Percentiles rank a stretch among this genome's conserved stretches.
Evolutionary conservation across 2,113 vertebrate genomes (phyloP).

Genomic region (Deroptyus accipitrinus): DNA sequence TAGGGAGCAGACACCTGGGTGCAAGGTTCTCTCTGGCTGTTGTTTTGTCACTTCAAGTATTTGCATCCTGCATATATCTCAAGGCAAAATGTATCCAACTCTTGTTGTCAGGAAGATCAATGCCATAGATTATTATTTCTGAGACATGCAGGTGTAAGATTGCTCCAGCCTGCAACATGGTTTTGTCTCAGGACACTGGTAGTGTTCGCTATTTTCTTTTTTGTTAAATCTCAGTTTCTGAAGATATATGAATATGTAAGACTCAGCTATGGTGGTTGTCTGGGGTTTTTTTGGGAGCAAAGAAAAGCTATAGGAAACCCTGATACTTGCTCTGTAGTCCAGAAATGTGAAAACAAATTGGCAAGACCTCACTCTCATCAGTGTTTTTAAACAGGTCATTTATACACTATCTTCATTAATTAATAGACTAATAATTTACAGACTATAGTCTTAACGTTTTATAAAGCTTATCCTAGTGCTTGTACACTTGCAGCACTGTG

Average conservation of each 20-base stretch:
- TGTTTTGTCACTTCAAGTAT: background rate
- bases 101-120: background rate
- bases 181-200: background rate
- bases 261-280: background rate
- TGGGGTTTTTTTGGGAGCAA: background rate
- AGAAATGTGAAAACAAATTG: background rate
- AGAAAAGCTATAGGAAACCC: background rate
- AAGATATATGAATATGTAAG: background rate
- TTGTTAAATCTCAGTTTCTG: background rate
- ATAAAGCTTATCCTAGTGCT: background rate
- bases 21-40: background rate
- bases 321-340: background rate
- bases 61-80: background rate
- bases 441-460: background rate
- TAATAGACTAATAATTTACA: background rate
- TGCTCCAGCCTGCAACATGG: background rate
- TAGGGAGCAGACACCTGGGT: conserved; percentile 47
- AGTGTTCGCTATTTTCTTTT: background rate
- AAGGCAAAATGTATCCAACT: background rate
- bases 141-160: background rate
- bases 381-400: background rate
- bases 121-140: background rate
- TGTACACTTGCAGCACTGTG: background rate
- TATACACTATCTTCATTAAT: background rate
- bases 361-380: background rate